These are phyloP conservation scores for Drosophila parthenogenetica DNA, from an alignment of 2,888 invertebrate species.

Conservation along the genomic window DNA sequence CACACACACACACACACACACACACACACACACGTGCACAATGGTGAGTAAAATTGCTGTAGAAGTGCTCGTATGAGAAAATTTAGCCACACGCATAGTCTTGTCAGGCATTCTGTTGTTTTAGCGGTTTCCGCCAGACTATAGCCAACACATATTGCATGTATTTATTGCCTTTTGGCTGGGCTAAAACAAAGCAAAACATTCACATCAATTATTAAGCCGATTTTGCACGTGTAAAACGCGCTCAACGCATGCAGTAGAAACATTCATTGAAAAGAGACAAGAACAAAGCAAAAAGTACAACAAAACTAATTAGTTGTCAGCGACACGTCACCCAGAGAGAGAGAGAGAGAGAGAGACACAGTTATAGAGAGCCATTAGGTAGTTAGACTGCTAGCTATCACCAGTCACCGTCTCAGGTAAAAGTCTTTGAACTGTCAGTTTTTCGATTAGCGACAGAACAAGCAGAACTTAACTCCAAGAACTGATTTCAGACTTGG, in stretches of 20 bases:
- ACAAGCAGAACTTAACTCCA: constrained; percentile 17
- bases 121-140: constrained; percentile 42
- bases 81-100: constrained; percentile 41
- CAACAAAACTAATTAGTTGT: constrained; percentile 56
- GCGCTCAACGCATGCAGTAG: constrained; percentile 26
- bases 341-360: background rate
- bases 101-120: constrained; percentile 58
- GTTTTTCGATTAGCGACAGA: constrained; percentile 20
- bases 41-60: background rate
- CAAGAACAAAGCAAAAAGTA: constrained; percentile 19
- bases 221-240: constrained; percentile 61
- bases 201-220: constrained; percentile 62
- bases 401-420: background rate
- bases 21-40: background rate
- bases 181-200: constrained; percentile 52
- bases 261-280: constrained; percentile 17
- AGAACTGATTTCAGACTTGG: background rate
- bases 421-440: constrained; percentile 17
- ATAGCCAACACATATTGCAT: constrained; percentile 20
- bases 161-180: constrained; percentile 54
- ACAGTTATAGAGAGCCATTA: background rate
- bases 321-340: constrained; percentile 45
- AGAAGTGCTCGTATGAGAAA: background rate
- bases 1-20: constrained; percentile 15
- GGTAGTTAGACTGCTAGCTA: background rate